These are phyloP conservation scores for Myotis planiceps DNA, from an alignment of 2,797 vertebrate species.

Conservation along the genomic window DNA sequence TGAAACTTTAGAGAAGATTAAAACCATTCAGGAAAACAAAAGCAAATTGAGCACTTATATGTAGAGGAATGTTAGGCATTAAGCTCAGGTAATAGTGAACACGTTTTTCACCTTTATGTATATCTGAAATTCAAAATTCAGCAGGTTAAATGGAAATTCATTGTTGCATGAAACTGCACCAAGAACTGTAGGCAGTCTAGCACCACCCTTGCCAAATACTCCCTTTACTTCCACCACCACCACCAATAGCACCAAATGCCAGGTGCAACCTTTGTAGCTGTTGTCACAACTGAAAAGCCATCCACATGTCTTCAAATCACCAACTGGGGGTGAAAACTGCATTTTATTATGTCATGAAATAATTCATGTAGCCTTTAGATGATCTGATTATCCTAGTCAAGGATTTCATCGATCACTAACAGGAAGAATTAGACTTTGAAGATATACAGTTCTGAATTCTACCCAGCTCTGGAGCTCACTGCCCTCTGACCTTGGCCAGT, in stretches of 20 bases:
- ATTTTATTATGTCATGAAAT: background rate
- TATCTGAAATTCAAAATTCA: background rate
- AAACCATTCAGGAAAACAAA: background rate
- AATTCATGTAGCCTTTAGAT: background rate
- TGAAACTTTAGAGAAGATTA: background rate
- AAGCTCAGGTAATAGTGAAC: background rate
- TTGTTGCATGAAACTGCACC: background rate
- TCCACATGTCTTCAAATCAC: background rate
- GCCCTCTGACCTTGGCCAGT: background rate
- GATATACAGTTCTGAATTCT: background rate
- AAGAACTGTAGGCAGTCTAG: background rate
- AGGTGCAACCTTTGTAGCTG: background rate
- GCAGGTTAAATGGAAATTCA: background rate
- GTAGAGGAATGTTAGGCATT: background rate
- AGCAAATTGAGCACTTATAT: background rate
- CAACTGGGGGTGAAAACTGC: background rate
- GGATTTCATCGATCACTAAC: background rate
- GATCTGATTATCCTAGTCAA: background rate
- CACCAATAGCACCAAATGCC: background rate
- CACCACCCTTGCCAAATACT: background rate
- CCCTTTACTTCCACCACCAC: too few species aligned
- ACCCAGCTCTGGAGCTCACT: background rate
- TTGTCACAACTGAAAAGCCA: background rate
- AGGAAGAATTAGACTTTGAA: background rate
- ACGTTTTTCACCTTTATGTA: background rate